Conservation (phyloP, 2,888 invertebrate species). For the Habrosyne pyritoides region DNA sequence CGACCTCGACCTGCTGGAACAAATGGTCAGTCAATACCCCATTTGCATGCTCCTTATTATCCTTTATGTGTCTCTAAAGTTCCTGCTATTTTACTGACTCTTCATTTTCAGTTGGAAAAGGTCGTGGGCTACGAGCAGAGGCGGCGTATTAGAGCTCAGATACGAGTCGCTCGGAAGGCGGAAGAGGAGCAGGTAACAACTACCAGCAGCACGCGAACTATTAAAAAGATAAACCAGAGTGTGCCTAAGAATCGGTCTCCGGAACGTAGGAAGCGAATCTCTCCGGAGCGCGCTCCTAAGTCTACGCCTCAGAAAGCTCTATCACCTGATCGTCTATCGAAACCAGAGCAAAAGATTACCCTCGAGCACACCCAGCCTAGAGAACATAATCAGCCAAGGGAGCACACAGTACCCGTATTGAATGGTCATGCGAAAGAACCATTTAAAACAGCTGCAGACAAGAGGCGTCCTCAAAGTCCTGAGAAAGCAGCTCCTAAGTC, state of each 20-base stretch:
- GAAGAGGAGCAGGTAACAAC: conserved; percentile 59
- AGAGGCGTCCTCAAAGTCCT: conserved; percentile 57
- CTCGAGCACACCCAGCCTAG: conserved; percentile 37
- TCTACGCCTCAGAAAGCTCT: conserved; percentile 37
- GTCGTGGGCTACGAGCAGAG: conserved; percentile 90
- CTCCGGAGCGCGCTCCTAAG: conserved; percentile 48
- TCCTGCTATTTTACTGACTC: conserved; percentile 37
- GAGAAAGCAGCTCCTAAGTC: conserved; percentile 52
- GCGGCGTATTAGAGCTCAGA: conserved; percentile 89
- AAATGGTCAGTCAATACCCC: conserved; percentile 82
- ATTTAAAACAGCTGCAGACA: conserved; percentile 35
- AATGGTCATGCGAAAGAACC: conserved; percentile 61
- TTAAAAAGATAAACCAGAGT: conserved; percentile 45
- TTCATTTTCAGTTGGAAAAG: conserved; percentile 86
- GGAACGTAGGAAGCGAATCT: conserved; percentile 43
- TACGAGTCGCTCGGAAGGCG: conserved; percentile 87
- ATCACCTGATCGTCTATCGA: conserved; percentile 54
- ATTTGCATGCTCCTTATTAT: conserved; percentile 40
- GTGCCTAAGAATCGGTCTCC: conserved; percentile 49
- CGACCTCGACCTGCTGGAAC: conserved; percentile 87
- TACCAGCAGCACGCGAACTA: conserved; percentile 44
- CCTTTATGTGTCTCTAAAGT: conserved; percentile 31
- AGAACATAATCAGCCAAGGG: conserved; percentile 22
- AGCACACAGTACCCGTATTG: conserved; percentile 27
- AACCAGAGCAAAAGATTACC: conserved; percentile 35